Evolutionary conservation across 2,113 vertebrate species (phyloP), one percentile per base, ranked within the genome.

Genomic region (Lagopus muta): DNA sequence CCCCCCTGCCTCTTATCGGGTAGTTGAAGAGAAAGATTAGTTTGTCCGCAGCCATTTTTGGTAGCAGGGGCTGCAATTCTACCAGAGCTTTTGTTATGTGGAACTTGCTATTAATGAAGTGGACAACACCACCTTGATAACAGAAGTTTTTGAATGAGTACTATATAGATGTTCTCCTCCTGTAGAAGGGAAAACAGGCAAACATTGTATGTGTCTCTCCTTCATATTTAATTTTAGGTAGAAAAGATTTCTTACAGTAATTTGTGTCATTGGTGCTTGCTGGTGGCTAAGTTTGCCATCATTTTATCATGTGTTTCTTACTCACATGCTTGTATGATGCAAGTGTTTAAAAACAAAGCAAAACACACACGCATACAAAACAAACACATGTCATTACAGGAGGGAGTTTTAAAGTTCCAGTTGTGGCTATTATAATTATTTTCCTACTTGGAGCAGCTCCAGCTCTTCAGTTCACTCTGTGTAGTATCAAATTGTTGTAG

Each of bases 401-500:
- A 79, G 55, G 8, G 4, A 66, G 7, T 76, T 92, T 87, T 86
- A 24, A 72, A 61, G 15, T 82, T 28, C 27, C 43, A 18, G 4
- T 43, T 78, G 28, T n/a, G 20, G 10, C 21, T 74, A 45, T 74
- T 73, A 6, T 86, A 69, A 84, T 93, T 92, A 42, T 93, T 96
- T 94, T 81, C 55, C 94, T 86, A 61, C 78, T 81, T 84, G 32
- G 78, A 77, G 40, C 54, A 38, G 21, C 50, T 57, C 38, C 78
- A 87, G 82, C 55, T 94, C 80, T 95, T 89, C 79, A 70, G 21
- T 89, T 96, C 92, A 77, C 95, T 16, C 45, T 67, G n/a, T 89
- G 20, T 66, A 74, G 62, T 71, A 50, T 72, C 42, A 43, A 36
- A 48, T 38, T 58, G 5, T 58, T 86, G 8, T 87, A 79, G 76